Conservation (phyloP, 2,888 invertebrate species). For the Hirtodrosophila cameraria region DNA sequence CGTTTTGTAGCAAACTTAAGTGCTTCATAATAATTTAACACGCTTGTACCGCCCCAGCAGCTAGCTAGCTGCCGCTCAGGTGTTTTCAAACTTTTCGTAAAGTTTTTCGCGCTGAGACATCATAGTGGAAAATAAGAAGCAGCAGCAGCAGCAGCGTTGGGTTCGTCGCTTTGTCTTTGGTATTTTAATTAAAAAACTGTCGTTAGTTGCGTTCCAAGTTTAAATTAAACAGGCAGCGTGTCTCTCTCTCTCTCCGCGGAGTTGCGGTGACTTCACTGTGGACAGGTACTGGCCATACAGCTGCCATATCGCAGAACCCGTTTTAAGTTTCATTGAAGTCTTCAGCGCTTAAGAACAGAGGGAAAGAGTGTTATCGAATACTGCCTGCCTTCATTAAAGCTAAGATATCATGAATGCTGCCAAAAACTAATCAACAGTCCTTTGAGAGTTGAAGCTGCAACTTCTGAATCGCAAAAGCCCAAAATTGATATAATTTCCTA, state of each 20-base stretch:
- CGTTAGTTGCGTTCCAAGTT: slow-evolving; percentile 76
- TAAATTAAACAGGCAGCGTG: slow-evolving; percentile 69
- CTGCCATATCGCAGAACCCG: slow-evolving; percentile 35
- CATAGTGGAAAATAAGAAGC: slow-evolving; percentile 1
- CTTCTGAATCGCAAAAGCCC: no score
- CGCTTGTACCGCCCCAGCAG: slow-evolving; percentile 25
- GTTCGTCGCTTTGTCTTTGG: slow-evolving; percentile 72
- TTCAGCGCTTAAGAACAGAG: neutral
- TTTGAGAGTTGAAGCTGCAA: slow-evolving; percentile 2
- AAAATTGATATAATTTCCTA: no score
- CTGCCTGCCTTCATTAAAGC: neutral
- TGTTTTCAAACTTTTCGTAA: slow-evolving; percentile 68
- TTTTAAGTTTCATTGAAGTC: slow-evolving; percentile 46
- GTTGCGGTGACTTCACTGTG: slow-evolving; percentile 26
- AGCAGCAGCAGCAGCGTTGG: slow-evolving; percentile 17
- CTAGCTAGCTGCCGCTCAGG: slow-evolving; percentile 43
- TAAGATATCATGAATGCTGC: neutral
- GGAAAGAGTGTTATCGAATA: slow-evolving; percentile 14
- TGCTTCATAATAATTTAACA: slow-evolving; percentile 78
- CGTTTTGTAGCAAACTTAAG: slow-evolving; percentile 65
- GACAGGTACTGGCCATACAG: slow-evolving; percentile 40
- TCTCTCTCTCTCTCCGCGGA: slow-evolving; percentile 15
- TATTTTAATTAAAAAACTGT: slow-evolving; percentile 80
- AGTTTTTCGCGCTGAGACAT: slow-evolving; percentile 60
- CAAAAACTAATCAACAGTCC: slow-evolving; percentile 32